A percentile compares a stretch with the other conserved stretches of the same genome.
Conservation (phyloP, 2,888 invertebrate genomes). For the Cataglyphis cursor region DNA sequence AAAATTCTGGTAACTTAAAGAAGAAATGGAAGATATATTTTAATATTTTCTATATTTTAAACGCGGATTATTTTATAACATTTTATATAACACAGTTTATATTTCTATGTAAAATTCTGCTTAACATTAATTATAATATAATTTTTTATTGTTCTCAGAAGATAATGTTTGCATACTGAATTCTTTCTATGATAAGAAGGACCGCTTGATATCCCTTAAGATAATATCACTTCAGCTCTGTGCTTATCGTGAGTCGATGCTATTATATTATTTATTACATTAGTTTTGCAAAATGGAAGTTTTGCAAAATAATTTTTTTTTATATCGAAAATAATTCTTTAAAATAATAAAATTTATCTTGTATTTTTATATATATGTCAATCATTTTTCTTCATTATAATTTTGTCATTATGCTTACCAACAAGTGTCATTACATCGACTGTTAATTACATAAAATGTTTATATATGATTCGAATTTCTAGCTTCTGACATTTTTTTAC, state of each 20-base stretch:
- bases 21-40: background rate
- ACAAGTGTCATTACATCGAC: slow-evolving; percentile 17
- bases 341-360: background rate
- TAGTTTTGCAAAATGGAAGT: background rate
- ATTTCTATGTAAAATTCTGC: background rate
- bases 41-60: background rate
- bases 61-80: background rate
- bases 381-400: background rate
- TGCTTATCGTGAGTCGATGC: background rate
- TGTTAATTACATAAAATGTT: background rate
- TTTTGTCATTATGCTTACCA: background rate
- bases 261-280: background rate
- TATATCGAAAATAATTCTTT: background rate
- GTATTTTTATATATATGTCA: background rate
- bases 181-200: background rate
- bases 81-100: background rate
- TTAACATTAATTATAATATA: background rate
- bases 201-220: background rate
- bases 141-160: background rate
- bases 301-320: slow-evolving; percentile 3
- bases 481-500: background rate
- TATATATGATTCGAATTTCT: background rate
- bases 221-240: background rate
- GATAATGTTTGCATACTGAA: background rate
- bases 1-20: slow-evolving; percentile 3